Base-by-base conservation (phyloP, 2,797 vertebrate genomes). In the Moxostoma hubbsi region DNA sequence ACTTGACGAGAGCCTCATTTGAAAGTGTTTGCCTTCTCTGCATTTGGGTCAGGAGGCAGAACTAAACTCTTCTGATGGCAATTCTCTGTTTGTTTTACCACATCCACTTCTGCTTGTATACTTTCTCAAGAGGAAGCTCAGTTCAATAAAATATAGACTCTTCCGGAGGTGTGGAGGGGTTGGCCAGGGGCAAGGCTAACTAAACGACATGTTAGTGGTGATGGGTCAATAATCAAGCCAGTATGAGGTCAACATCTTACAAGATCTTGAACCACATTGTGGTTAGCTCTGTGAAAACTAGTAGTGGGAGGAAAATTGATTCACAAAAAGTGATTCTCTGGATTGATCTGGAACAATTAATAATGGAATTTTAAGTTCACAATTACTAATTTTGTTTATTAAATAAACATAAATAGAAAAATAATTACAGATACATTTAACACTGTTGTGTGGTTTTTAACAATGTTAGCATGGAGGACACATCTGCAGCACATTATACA, bases 31-130 rank as follows among this genome's bases (percentile, higher is more conserved):
- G 61, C 64, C 69, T 74, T 74, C 73, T 66, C 65, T 72, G 74
- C 77, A 80, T 85, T 73, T 79, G 70, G 73, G 83, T 82, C 83
- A 77, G 63, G 80, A 80, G 71, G 63, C 67, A 68, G 49, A 49
- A 67, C 63, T 80, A 82, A 80, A 82, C 73, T 73, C 47, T 80
- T 82, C 70, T 78, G 80, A 83, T 77, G 80, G 74, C 43, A 65
- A 66, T 59, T 73, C 68, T 78, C 73, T 54, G 70, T 83, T 81
- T 83, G 80, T 70, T 86, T 81, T 45, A 77, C 83, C 79, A 76
- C 63, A 66, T 76, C 18, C 63, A 61, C 55, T 63, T 58, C 73
- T 73, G 54, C 73, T 61, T 64, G 71, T 72, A 66, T 58, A 15
- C 67, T 5, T 53, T 9, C 24, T 43, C 18, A 24, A 45, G 5